A percentile compares a stretch with the other conserved stretches of the same genome.
Conservation (phyloP, 2,113 vertebrate genomes). For the Dipodomys merriami region DNA sequence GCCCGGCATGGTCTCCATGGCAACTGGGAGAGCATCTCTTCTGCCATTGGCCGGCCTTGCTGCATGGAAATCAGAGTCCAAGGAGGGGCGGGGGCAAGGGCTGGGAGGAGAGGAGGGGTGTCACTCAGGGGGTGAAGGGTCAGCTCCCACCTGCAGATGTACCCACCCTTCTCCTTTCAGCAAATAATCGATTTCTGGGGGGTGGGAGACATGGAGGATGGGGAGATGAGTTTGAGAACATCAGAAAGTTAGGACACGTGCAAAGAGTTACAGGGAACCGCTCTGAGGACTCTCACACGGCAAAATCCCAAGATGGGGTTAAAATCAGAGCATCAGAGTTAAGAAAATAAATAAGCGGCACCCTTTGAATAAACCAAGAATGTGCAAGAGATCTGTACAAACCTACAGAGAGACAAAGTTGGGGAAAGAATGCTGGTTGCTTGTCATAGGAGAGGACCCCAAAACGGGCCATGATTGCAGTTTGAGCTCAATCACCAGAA, state of each 20-base stretch:
- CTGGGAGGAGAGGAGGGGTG: neutral
- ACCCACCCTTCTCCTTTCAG: neutral
- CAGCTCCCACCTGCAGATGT: neutral
- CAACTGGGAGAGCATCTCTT: constrained; percentile 39
- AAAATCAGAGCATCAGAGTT: too few species aligned
- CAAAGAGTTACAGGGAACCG: neutral
- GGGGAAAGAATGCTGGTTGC: too few species aligned
- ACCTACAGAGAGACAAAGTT: too few species aligned
- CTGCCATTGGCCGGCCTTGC: constrained; percentile 10
- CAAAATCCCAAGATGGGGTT: neutral
- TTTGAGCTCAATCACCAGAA: too few species aligned
- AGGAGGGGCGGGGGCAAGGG: too few species aligned
- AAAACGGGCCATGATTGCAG: too few species aligned
- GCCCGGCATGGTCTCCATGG: constrained; percentile 26
- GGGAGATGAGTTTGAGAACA: neutral
- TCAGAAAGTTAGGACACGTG: neutral
- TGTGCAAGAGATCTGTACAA: too few species aligned
- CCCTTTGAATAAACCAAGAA: too few species aligned
- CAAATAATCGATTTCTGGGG: neutral
- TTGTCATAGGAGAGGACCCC: too few species aligned
- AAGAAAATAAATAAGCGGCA: too few species aligned
- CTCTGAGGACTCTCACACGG: neutral
- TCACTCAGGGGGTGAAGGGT: neutral
- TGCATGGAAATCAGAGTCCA: neutral
- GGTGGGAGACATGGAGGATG: neutral